phyloP scores from a whole-genome alignment of 2,797 vertebrate species.

The Limosa lapponica region DNA sequence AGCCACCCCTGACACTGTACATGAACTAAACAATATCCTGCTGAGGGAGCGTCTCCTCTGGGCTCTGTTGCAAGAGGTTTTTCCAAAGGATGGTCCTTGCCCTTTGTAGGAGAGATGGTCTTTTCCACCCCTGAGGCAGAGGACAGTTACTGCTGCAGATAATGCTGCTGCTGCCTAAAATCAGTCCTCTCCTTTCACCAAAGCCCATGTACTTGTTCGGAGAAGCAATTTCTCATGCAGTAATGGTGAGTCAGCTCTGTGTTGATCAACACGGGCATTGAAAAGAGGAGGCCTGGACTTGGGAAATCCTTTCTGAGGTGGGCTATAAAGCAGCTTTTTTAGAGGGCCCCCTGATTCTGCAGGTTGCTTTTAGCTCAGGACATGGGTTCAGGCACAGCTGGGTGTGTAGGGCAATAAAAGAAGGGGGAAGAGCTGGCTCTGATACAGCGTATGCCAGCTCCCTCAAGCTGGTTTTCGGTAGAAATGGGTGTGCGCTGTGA shows the following conservation, averaged over 20 bases:
- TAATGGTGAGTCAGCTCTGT: neutral
- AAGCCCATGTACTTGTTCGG: neutral
- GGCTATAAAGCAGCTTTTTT: neutral
- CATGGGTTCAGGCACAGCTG: neutral
- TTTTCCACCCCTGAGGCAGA: neutral
- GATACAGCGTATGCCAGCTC: rapidly evolving
- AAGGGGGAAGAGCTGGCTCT: neutral
- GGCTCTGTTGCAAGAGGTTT: neutral
- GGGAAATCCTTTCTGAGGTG: neutral
- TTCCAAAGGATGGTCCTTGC: neutral
- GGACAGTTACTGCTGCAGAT: neutral
- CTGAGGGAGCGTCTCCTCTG: neutral
- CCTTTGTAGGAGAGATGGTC: neutral
- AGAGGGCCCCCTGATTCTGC: neutral
- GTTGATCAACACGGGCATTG: neutral
- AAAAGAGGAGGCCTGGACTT: neutral
- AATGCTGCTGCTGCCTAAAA: neutral
- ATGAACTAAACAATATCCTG: neutral
- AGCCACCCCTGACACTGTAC: neutral
- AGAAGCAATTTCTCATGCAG: neutral
- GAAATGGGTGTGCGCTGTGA: neutral
- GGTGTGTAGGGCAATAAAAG: neutral
- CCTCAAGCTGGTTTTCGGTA: neutral
- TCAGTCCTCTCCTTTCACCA: neutral
- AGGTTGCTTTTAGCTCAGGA: neutral